These are phyloP conservation scores for Gymnoscelis rufifasciata DNA, from an alignment of 2,888 invertebrate species.

Conservation along the genomic window DNA sequence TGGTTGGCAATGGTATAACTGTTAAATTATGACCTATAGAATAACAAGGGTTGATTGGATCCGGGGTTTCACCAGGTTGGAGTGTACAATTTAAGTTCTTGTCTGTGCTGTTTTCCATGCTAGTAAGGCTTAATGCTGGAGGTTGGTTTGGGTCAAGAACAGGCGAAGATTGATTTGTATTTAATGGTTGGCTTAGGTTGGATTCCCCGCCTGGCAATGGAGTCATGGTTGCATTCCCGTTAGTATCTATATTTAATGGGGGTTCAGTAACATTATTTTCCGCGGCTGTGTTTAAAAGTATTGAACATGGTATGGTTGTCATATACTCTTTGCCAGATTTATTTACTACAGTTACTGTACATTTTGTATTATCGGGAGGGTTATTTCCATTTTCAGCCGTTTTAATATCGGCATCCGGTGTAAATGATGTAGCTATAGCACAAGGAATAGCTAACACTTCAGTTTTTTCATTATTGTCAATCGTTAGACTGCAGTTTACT, in stretches of 20 bases:
- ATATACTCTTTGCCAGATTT: conserved; percentile 63
- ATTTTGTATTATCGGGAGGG: conserved; percentile 60
- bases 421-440: conserved; percentile 72
- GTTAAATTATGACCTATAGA: conserved; percentile 59
- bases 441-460: conserved; percentile 73
- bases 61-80: conserved; percentile 50
- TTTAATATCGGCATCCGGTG: conserved; percentile 66
- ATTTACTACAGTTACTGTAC: conserved; percentile 64
- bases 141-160: conserved; percentile 32
- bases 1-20: conserved; percentile 53
- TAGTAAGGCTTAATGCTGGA: conserved; percentile 39
- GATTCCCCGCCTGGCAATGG: conserved; percentile 9
- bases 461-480: conserved; percentile 56
- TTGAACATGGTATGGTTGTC: conserved; percentile 73
- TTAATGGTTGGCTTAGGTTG: conserved; percentile 33
- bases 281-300: conserved; percentile 64
- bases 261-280: conserved; percentile 74
- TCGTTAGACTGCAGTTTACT: conserved; percentile 69
- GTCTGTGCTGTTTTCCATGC: conserved; percentile 31
- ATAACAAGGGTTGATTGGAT: conserved; percentile 69
- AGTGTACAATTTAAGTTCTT: conserved; percentile 44
- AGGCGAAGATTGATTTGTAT: conserved; percentile 22
- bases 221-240: conserved; percentile 30
- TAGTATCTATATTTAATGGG: conserved; percentile 36
- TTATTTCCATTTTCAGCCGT: conserved; percentile 44